Conservation (phyloP, 2,113 vertebrate species). For the Chaetodon trifascialis region DNA sequence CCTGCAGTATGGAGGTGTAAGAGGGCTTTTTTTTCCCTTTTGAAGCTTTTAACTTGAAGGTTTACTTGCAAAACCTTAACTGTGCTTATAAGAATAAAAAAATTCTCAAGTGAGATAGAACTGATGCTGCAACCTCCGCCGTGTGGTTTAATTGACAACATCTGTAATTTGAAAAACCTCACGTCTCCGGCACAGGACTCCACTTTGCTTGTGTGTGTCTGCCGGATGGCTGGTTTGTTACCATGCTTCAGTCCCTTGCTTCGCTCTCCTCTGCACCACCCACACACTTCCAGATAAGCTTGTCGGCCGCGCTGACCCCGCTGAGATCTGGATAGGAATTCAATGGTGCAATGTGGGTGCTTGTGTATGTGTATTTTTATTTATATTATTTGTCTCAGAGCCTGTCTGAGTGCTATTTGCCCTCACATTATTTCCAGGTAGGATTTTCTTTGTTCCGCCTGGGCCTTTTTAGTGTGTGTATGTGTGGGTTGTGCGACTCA, state of each 20-base stretch:
- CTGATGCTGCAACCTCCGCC: constrained; percentile 2
- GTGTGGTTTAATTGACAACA: constrained; percentile 30
- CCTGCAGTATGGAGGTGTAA: neutral
- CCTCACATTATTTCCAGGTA: constrained; percentile 39
- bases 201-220: constrained; percentile 19
- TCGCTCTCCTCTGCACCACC: neutral
- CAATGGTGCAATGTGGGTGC: constrained; percentile 20
- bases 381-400: constrained; percentile 41
- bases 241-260: neutral
- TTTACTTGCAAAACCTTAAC: neutral
- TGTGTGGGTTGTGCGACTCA: neutral
- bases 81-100: neutral
- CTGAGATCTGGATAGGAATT: constrained; percentile 39
- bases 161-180: constrained; percentile 19
- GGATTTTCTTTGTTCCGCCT: constrained; percentile 5
- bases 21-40: neutral
- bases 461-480: neutral
- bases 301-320: constrained; percentile 11
- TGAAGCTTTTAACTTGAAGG: neutral
- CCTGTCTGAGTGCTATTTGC: constrained; percentile 35
- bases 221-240: constrained; percentile 11
- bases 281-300: constrained; percentile 40
- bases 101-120: neutral
- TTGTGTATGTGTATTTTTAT: constrained; percentile 36
- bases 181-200: neutral